Percentiles rank a stretch among this genome's conserved stretches.
These are phyloP conservation scores for Aplochiton taeniatus DNA, from an alignment of 2,797 vertebrate species.

Conservation along the genomic window DNA sequence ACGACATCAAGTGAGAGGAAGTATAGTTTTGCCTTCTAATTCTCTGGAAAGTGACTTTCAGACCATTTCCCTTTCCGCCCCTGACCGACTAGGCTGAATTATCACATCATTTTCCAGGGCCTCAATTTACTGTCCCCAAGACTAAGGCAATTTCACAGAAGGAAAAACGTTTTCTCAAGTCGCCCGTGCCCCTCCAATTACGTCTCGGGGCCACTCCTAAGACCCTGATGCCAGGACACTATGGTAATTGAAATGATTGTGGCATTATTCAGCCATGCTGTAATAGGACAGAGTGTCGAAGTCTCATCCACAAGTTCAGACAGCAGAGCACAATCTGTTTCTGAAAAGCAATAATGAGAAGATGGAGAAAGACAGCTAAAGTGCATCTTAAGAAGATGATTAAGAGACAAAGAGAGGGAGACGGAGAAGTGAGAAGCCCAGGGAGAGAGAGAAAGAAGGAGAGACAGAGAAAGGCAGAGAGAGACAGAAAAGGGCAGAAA, in stretches of 20 bases:
- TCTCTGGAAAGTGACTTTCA: slow-evolving; percentile 66
- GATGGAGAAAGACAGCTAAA: slow-evolving; percentile 7
- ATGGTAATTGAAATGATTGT: slow-evolving; percentile 71
- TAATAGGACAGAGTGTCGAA: slow-evolving; percentile 56
- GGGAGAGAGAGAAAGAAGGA: no score
- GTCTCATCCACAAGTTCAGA: slow-evolving; percentile 50
- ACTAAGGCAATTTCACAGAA: slow-evolving; percentile 63
- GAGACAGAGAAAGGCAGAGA: no score
- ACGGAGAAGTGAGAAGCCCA: no score
- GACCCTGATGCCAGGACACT: slow-evolving; percentile 35
- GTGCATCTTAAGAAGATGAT: no score
- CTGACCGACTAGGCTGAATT: slow-evolving; percentile 53
- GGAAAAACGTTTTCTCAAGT: slow-evolving; percentile 54
- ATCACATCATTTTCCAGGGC: slow-evolving; percentile 61
- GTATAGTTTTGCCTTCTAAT: slow-evolving; percentile 66
- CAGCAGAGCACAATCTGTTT: slow-evolving; percentile 42
- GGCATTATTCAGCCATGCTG: slow-evolving; percentile 55
- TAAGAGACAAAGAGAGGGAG: no score
- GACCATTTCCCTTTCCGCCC: slow-evolving; percentile 37
- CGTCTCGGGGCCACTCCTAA: slow-evolving; percentile 57
- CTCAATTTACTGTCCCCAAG: slow-evolving; percentile 66
- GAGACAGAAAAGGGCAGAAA: no score
- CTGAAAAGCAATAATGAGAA: slow-evolving; percentile 47
- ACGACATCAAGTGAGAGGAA: slow-evolving; percentile 50
- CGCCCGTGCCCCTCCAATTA: slow-evolving; percentile 55